Evolutionary conservation across 2,113 vertebrate genomes (phyloP).

Genomic region (Prunella himalayana): DNA sequence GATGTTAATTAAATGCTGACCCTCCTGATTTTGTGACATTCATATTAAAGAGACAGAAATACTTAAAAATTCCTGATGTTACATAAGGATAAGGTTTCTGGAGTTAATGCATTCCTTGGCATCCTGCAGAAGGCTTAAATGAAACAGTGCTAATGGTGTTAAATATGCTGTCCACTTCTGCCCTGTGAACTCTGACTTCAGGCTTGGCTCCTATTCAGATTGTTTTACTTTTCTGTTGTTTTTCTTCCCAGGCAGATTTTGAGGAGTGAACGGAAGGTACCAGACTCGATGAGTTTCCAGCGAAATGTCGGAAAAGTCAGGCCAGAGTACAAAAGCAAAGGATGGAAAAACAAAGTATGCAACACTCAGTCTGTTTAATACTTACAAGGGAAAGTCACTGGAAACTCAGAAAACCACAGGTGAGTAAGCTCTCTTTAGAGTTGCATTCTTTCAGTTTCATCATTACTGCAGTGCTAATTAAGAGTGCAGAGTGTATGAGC

Average conservation of each 20-base stretch:
- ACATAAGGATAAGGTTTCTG: background rate
- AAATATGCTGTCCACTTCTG: background rate
- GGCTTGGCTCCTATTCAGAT: background rate
- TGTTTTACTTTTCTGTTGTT: background rate
- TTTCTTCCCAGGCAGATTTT: conserved; percentile 79
- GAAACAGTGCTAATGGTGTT: background rate
- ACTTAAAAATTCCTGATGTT: background rate
- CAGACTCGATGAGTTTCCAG: conserved; percentile 99
- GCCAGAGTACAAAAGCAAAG: conserved; percentile 99
- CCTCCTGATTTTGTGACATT: background rate
- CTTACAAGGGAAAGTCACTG: conserved; percentile 98
- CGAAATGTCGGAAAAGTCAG: conserved; percentile 99
- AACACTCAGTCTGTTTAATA: conserved; percentile 99
- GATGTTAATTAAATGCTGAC: background rate
- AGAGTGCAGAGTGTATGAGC: background rate
- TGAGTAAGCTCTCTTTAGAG: conserved; percentile 61
- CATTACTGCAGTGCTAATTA: background rate
- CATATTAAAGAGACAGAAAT: background rate
- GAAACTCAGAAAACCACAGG: conserved; percentile 99
- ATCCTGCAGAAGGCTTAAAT: background rate
- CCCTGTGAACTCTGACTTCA: background rate
- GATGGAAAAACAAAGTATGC: conserved; percentile 99
- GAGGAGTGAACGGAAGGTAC: conserved; percentile 84
- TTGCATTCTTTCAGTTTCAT: background rate
- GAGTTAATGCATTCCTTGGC: background rate